Conservation (phyloP, 2,113 vertebrate species). For the Fulica atra region DNA sequence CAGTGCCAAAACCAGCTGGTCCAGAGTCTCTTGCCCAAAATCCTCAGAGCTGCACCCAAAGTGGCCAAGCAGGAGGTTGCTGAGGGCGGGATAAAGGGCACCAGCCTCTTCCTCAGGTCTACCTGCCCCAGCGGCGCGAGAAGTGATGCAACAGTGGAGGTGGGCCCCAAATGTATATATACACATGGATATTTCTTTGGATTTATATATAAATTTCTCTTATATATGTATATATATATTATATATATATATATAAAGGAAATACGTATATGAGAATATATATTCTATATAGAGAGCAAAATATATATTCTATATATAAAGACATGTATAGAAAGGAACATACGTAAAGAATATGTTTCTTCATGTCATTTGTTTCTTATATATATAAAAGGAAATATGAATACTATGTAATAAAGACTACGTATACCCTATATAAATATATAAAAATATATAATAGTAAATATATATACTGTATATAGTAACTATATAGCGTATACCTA, state of each 20-base stretch:
- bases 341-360: neutral
- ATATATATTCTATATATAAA: neutral
- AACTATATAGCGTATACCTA: too few relatives aligned
- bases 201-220: neutral
- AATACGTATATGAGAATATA: neutral
- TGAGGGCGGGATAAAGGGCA: neutral
- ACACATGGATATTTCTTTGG: neutral
- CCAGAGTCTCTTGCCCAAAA: neutral
- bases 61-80: neutral
- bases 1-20: neutral
- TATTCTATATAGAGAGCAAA: neutral
- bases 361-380: neutral
- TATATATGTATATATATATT: neutral
- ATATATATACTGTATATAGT: too few relatives aligned
- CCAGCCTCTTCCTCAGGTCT: neutral
- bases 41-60: neutral
- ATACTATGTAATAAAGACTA: too few relatives aligned
- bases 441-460: too few relatives aligned
- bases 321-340: neutral
- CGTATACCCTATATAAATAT: too few relatives aligned
- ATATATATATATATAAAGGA: neutral
- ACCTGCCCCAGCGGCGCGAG: neutral
- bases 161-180: neutral
- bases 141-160: accelerated
- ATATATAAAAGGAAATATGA: neutral